A percentile compares a stretch with the other conserved stretches of the same genome.
phyloP scores from a whole-genome alignment of 2,113 vertebrate genomes.

The Oreochromis aureus region DNA sequence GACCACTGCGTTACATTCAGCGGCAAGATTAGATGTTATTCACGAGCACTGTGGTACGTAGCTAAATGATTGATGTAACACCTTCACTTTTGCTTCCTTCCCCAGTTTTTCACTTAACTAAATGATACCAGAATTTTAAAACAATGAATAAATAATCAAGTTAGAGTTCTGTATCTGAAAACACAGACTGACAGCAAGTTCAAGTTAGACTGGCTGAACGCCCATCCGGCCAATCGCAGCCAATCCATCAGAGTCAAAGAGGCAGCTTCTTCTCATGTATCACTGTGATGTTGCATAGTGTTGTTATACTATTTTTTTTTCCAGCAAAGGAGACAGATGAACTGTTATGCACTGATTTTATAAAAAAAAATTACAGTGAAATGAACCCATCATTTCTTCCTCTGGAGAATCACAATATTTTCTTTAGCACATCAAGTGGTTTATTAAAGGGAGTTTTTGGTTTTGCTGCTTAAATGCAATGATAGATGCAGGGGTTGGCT shows the following conservation, averaged over 20 bases:
- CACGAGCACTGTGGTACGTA: not conserved
- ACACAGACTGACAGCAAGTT: not conserved
- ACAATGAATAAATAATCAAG: not conserved
- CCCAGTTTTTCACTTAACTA: not conserved
- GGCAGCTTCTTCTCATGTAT: not conserved
- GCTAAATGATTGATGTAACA: not conserved
- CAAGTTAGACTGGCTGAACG: not conserved
- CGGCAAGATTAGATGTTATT: not conserved
- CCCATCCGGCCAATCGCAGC: not conserved
- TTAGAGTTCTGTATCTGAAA: not conserved
- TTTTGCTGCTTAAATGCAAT: not conserved
- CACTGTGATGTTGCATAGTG: not conserved
- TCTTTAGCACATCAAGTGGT: not conserved
- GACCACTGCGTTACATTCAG: not conserved
- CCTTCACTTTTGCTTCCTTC: too few species aligned
- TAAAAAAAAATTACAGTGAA: not conserved
- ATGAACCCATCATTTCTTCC: not conserved
- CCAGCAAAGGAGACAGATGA: not conserved
- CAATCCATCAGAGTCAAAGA: not conserved
- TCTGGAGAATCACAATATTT: not conserved
- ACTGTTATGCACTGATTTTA: not conserved
- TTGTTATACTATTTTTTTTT: not conserved
- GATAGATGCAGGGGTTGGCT: not conserved
- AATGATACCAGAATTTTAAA: not conserved
- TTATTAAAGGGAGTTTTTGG: not conserved